Evolutionary conservation across 2,888 invertebrate species (phyloP).

Genomic region (Notocelia uddmanniana): DNA sequence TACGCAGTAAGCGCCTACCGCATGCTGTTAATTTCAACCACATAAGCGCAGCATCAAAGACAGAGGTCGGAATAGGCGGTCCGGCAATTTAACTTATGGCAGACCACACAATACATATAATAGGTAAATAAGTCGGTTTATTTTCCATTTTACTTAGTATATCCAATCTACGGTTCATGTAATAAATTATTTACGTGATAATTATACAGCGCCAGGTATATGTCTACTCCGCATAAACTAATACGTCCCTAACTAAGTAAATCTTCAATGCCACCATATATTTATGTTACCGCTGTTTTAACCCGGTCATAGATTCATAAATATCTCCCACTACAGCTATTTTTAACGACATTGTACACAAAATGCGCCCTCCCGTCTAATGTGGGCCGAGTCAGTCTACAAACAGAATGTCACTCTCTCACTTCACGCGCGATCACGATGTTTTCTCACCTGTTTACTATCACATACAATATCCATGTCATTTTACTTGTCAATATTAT

Average conservation of each 20-base stretch:
- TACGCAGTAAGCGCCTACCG: background rate
- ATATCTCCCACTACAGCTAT: constrained; percentile 79
- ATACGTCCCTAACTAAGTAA: background rate
- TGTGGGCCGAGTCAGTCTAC: constrained; percentile 55
- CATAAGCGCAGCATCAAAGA: constrained; percentile 7
- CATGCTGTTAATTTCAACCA: background rate
- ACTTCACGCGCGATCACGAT: constrained; percentile 42
- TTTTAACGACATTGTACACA: constrained; percentile 74
- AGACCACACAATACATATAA: background rate
- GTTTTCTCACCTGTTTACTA: constrained; percentile 31
- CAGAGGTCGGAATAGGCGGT: background rate
- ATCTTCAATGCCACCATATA: constrained; percentile 58
- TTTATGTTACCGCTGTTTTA: constrained; percentile 73
- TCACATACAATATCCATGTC: background rate
- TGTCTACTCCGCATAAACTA: no score
- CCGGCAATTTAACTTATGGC: background rate
- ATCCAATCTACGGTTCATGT: background rate
- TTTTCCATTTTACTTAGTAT: constrained; percentile 4
- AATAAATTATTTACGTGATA: background rate
- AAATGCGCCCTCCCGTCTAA: constrained; percentile 70
- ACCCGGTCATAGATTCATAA: constrained; percentile 83
- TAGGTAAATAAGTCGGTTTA: background rate
- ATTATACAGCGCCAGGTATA: no score
- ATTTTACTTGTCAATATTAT: background rate
- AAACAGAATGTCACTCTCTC: constrained; percentile 54